phyloP scores from a whole-genome alignment of 2,797 vertebrate genomes.

The Serranus cabrilla region DNA sequence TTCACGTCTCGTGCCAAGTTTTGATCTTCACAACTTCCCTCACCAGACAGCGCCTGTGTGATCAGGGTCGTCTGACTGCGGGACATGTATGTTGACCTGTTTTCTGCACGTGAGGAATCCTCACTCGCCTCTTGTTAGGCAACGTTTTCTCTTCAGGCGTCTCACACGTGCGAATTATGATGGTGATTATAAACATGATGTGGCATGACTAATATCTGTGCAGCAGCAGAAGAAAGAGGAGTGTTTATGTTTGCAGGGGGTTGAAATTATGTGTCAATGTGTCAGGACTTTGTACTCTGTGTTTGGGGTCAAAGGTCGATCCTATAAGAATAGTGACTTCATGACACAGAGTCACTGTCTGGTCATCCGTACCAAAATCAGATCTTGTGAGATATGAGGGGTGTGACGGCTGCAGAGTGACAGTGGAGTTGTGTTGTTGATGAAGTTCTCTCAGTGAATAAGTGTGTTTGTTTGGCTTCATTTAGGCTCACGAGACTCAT shows the following conservation, averaged over 20 bases:
- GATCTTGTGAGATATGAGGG: slow-evolving; percentile 27
- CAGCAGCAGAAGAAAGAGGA: slow-evolving; percentile 18
- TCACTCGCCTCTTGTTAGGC: slow-evolving; percentile 36
- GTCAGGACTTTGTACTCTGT: slow-evolving; percentile 16
- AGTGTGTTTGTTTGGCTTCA: slow-evolving; percentile 7
- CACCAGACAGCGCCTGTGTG: slow-evolving; percentile 54
- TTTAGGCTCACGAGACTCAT: slow-evolving; percentile 14
- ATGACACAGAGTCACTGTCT: neutral
- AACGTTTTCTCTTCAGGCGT: neutral
- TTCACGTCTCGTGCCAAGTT: slow-evolving; percentile 77
- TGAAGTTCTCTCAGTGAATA: slow-evolving; percentile 1
- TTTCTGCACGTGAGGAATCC: slow-evolving; percentile 43
- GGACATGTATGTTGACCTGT: slow-evolving; percentile 53
- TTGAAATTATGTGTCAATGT: slow-evolving; percentile 38
- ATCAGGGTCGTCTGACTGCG: slow-evolving; percentile 26
- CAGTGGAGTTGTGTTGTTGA: neutral
- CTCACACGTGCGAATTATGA: slow-evolving; percentile 21
- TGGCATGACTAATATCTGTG: slow-evolving; percentile 17
- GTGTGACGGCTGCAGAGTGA: neutral
- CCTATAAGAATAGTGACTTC: slow-evolving; percentile 17
- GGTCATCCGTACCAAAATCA: slow-evolving; percentile 21
- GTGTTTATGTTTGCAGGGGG: slow-evolving; percentile 45
- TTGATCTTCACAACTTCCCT: slow-evolving; percentile 66
- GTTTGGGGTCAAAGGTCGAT: slow-evolving; percentile 38
- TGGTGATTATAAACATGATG: slow-evolving; percentile 34